Conservation (phyloP, 2,888 invertebrate species). For the Nowickia ferox region DNA sequence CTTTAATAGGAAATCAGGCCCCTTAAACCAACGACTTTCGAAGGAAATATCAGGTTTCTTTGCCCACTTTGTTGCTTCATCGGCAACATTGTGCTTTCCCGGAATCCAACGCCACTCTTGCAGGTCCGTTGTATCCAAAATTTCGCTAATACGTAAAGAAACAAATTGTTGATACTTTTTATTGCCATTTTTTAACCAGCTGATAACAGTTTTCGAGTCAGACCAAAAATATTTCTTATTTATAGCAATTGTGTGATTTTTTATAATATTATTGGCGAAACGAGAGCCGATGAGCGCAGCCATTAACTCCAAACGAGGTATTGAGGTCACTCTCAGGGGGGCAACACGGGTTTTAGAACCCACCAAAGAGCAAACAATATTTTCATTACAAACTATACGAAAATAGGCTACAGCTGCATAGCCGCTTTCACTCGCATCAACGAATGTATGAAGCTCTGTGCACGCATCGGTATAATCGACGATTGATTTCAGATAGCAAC, state of each 20-base stretch:
- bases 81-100: conserved; percentile 57
- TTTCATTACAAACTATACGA: conserved; percentile 24
- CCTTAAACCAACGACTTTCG: conserved; percentile 59
- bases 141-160: conserved; percentile 67
- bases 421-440: conserved; percentile 62
- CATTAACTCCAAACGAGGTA: conserved; percentile 73
- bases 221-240: conserved; percentile 54
- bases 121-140: conserved; percentile 62
- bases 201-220: conserved; percentile 63
- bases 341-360: conserved; percentile 25
- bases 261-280: conserved; percentile 56
- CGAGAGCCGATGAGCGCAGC: conserved; percentile 71
- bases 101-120: conserved; percentile 68
- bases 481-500: conserved; percentile 66
- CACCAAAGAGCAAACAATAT: conserved; percentile 28
- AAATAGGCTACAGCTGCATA: conserved; percentile 4
- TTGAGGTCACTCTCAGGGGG: conserved; percentile 37
- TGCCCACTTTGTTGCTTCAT: conserved; percentile 66
- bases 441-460: conserved; percentile 68
- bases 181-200: conserved; percentile 38
- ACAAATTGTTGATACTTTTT: conserved; percentile 71
- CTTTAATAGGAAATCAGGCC: conserved; percentile 58
- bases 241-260: conserved; percentile 59
- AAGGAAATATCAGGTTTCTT: conserved; percentile 34
- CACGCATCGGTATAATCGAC: conserved; percentile 23